A percentile compares a stretch with the other conserved stretches of the same genome.
Evolutionary conservation across 1,140 invertebrate genomes (phyloP).

Genomic region (Asbolus verrucosus): DNA sequence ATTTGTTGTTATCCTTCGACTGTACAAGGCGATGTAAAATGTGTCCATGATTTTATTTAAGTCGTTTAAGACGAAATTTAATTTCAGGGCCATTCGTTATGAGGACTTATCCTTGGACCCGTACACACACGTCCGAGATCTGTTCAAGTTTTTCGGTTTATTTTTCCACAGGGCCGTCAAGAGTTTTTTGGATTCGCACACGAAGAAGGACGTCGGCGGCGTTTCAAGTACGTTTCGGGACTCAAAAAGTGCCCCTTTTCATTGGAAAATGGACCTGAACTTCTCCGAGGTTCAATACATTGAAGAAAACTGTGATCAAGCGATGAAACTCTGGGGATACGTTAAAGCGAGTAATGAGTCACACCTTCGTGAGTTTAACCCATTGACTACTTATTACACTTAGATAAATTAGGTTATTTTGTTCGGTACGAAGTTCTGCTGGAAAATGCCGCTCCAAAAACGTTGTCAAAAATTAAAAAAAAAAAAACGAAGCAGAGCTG

Average conservation of each 20-base stretch:
- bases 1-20: too few species aligned
- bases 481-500: too few species aligned
- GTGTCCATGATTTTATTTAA: too few species aligned
- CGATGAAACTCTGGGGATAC: slow-evolving; percentile 88
- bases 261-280: slow-evolving; percentile 83
- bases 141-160: slow-evolving; percentile 83
- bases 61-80: slow-evolving; percentile 14
- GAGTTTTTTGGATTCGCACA: slow-evolving; percentile 84
- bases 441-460: too few species aligned
- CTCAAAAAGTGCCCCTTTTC: slow-evolving; percentile 85
- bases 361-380: slow-evolving; percentile 71
- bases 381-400: slow-evolving; percentile 66
- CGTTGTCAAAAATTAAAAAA: too few species aligned
- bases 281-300: slow-evolving; percentile 76
- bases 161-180: slow-evolving; percentile 77
- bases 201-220: slow-evolving; percentile 80
- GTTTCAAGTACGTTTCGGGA: slow-evolving; percentile 87
- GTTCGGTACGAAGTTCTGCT: too few species aligned
- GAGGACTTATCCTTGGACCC: slow-evolving; percentile 87
- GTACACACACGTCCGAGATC: slow-evolving; percentile 75
- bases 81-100: slow-evolving; percentile 80
- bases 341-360: slow-evolving; percentile 67
- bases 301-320: slow-evolving; percentile 76
- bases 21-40: too few species aligned
- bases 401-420: slow-evolving; percentile 29